Conservation (phyloP, 2,113 vertebrate species). For the Diphyllodes magnificus region DNA sequence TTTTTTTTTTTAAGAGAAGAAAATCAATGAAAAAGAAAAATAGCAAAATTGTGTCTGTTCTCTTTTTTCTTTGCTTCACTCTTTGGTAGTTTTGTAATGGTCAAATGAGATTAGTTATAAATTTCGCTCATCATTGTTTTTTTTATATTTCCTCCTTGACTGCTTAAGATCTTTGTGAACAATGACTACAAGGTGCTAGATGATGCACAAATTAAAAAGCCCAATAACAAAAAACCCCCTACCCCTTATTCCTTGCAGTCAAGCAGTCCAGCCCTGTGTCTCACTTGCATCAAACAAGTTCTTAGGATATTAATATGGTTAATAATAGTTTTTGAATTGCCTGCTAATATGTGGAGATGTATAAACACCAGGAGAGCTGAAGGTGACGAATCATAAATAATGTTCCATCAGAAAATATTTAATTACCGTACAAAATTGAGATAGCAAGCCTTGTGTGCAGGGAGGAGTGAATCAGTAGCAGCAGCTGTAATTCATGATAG, state of each 20-base stretch:
- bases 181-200: background rate
- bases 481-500: background rate
- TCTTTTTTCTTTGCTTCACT: background rate
- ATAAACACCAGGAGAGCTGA: background rate
- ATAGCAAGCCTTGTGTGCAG: background rate
- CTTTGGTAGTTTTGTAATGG: background rate
- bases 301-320: background rate
- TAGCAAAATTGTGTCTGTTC: background rate
- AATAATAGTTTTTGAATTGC: conserved; percentile 32
- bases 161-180: background rate
- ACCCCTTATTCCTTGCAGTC: background rate
- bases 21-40: background rate
- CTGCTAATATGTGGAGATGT: background rate
- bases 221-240: too few relatives aligned
- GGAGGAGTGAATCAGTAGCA: background rate
- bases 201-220: background rate
- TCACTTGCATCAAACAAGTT: background rate
- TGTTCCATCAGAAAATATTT: conserved; percentile 14
- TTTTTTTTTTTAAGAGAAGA: background rate
- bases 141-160: background rate
- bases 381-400: conserved; percentile 32
- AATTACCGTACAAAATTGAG: conserved; percentile 27
- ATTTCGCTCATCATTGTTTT: background rate
- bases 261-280: background rate
- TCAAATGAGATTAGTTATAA: background rate